Percentiles rank a stretch among this genome's conserved stretches.
Evolutionary conservation across 2,888 invertebrate genomes (phyloP).

Genomic region (Rhorus exstirpatorius): DNA sequence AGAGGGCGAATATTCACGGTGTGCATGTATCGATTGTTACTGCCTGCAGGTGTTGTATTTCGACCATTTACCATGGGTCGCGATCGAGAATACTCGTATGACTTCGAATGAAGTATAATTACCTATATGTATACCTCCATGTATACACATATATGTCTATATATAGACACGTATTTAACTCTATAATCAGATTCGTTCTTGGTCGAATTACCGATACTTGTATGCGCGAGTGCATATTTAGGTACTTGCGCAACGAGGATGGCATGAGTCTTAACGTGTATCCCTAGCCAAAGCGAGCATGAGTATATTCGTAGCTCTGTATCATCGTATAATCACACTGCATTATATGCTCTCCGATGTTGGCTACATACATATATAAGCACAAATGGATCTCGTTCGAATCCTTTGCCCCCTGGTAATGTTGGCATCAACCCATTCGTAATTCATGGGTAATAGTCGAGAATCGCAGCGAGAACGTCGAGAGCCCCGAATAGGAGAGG

Average conservation of each 20-base stretch:
- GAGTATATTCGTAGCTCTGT: slow-evolving; percentile 9
- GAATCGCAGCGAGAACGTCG: slow-evolving; percentile 12
- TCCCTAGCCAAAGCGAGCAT: background rate
- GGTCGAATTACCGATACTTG: background rate
- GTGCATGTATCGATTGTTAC: background rate
- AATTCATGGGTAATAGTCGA: slow-evolving; percentile 11
- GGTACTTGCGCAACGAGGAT: slow-evolving; percentile 20
- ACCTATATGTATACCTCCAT: background rate
- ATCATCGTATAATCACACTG: slow-evolving; percentile 33
- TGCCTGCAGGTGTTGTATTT: slow-evolving; percentile 15
- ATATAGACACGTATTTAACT: background rate
- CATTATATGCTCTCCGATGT: slow-evolving; percentile 24
- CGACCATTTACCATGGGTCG: background rate
- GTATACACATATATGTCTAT: background rate
- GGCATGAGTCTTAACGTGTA: slow-evolving; percentile 22
- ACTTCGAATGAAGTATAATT: slow-evolving; percentile 9
- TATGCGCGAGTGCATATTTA: slow-evolving; percentile 24
- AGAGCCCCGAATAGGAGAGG: background rate
- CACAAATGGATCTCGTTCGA: slow-evolving; percentile 26
- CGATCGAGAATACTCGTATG: slow-evolving; percentile 38
- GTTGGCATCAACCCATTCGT: slow-evolving; percentile 36
- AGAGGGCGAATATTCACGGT: background rate
- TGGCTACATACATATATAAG: background rate
- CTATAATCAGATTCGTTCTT: background rate
- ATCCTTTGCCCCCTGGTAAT: background rate